Percentiles rank a stretch among this genome's conserved stretches.
These are phyloP conservation scores for Pogona vitticeps DNA, from an alignment of 2,113 vertebrate species.

Conservation along the genomic window DNA sequence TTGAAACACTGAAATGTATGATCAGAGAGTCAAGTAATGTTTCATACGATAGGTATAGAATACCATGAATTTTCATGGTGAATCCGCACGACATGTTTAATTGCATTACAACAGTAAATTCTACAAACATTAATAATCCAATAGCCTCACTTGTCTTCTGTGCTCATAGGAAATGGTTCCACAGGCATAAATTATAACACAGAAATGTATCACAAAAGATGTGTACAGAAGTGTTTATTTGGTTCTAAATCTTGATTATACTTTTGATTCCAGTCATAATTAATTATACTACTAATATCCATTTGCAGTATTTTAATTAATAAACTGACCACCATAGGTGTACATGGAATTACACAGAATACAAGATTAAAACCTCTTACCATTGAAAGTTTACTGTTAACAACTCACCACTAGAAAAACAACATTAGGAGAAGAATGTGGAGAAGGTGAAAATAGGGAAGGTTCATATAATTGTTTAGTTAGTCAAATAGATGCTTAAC, in stretches of 20 bases:
- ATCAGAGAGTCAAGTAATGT: constrained; percentile 1
- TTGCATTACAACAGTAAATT: background rate
- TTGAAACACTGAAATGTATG: background rate
- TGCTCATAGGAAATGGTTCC: too few relatives aligned
- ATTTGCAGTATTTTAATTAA: too few relatives aligned
- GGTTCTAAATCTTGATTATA: background rate
- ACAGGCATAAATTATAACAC: too few relatives aligned
- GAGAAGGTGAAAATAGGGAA: too few relatives aligned
- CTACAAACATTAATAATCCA: too few relatives aligned
- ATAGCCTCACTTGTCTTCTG: background rate
- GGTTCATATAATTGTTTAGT: too few relatives aligned
- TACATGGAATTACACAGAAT: background rate
- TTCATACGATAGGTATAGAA: constrained; percentile 44
- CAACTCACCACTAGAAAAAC: background rate
- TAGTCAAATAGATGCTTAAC: too few relatives aligned
- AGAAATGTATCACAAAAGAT: background rate
- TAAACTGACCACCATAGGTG: background rate
- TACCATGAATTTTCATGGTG: constrained; percentile 24
- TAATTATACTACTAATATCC: too few relatives aligned
- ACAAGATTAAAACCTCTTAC: background rate
- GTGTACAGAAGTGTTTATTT: background rate
- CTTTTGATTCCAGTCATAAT: too few relatives aligned
- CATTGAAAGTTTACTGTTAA: background rate
- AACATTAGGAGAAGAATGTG: background rate
- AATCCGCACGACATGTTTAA: background rate